A percentile compares a stretch with the other conserved stretches of the same genome.
These are phyloP conservation scores for Drosophila kanapiae DNA, from an alignment of 1,140 invertebrate genomes.

Conservation along the genomic window DNA sequence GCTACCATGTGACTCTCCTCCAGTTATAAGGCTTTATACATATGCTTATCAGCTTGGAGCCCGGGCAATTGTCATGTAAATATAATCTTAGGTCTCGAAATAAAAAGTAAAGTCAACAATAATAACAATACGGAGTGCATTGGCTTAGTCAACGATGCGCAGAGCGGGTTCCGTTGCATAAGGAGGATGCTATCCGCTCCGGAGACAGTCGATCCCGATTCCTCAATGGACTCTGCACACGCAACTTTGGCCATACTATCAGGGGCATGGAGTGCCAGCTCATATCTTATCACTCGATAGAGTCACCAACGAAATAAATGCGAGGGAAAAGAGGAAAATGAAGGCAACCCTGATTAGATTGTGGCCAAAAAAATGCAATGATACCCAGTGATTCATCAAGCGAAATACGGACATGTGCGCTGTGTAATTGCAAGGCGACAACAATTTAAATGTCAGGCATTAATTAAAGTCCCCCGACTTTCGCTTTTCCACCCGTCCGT, in stretches of 20 bases:
- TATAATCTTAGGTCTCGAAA: slow-evolving; percentile 40
- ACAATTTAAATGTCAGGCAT: slow-evolving; percentile 24
- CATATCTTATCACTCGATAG: slow-evolving; percentile 62
- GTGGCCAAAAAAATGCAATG: slow-evolving; percentile 46
- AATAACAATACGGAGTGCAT: slow-evolving; percentile 65
- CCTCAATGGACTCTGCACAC: slow-evolving; percentile 63
- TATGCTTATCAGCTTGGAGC: slow-evolving; percentile 61
- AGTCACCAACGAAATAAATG: slow-evolving; percentile 45
- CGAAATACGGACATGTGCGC: slow-evolving; percentile 15
- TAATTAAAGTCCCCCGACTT: slow-evolving; percentile 50
- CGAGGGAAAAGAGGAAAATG: background rate
- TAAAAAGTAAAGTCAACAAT: slow-evolving; percentile 38
- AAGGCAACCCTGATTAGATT: slow-evolving; percentile 50
- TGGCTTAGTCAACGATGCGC: slow-evolving; percentile 54
- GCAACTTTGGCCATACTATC: slow-evolving; percentile 5
- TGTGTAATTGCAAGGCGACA: slow-evolving; percentile 41
- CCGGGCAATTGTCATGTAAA: slow-evolving; percentile 60
- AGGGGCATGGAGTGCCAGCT: slow-evolving; percentile 16
- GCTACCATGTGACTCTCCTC: slow-evolving; percentile 36
- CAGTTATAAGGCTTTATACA: slow-evolving; percentile 31
- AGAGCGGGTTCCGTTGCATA: slow-evolving; percentile 30
- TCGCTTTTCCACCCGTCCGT: slow-evolving; percentile 9
- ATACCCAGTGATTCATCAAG: slow-evolving; percentile 41
- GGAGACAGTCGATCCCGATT: slow-evolving; percentile 38
- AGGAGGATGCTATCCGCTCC: slow-evolving; percentile 22